A percentile compares a stretch with the other conserved stretches of the same genome.
phyloP scores from a whole-genome alignment of 2,888 invertebrate species.

The Agonopterix subpropinquella region DNA sequence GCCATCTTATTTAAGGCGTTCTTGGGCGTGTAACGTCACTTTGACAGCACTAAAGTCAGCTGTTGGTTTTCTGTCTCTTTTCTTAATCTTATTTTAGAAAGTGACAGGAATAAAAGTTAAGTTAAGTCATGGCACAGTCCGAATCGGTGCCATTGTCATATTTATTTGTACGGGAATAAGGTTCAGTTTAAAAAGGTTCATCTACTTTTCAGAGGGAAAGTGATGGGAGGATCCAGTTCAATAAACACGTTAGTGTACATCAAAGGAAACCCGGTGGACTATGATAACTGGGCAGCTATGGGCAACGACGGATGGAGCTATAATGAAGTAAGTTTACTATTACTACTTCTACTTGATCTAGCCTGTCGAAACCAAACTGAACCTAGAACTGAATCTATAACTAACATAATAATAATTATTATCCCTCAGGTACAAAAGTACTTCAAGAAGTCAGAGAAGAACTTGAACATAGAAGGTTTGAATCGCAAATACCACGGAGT shows the following conservation, averaged over 20 bases:
- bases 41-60: too few relatives aligned
- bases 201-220: conserved; percentile 63
- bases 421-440: conserved; percentile 76
- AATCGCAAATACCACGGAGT: conserved; percentile 74
- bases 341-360: too few relatives aligned
- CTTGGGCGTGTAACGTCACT: too few relatives aligned
- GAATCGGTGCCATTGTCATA: too few relatives aligned
- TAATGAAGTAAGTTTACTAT: conserved; percentile 48
- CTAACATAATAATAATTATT: too few relatives aligned
- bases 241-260: conserved; percentile 79
- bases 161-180: background rate
- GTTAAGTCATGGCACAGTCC: too few relatives aligned
- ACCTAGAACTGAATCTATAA: conserved; percentile 22
- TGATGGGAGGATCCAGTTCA: conserved; percentile 80
- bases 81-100: too few relatives aligned
- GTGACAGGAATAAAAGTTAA: too few relatives aligned
- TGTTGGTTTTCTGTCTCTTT: too few relatives aligned
- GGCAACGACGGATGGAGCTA: conserved; percentile 79
- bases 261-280: conserved; percentile 75
- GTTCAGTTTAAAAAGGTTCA: background rate
- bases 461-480: conserved; percentile 63
- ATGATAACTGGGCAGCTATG: conserved; percentile 76
- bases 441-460: conserved; percentile 79
- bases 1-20: too few relatives aligned
- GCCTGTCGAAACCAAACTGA: conserved; percentile 60